Conservation (phyloP, 2,113 vertebrate species). For the Heptranchias perlo region DNA sequence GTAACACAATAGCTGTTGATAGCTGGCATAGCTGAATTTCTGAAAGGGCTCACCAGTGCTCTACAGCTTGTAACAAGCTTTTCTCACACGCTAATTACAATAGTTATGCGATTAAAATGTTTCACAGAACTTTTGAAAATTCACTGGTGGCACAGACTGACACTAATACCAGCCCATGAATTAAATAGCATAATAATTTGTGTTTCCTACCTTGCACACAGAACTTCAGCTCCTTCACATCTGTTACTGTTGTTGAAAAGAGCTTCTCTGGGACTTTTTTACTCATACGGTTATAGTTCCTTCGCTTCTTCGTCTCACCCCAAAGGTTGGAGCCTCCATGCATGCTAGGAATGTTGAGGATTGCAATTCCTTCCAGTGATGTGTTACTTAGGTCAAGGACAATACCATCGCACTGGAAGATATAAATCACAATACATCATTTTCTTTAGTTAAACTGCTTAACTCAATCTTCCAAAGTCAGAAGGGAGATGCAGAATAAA, state of each 20-base stretch:
- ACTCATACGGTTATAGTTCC: constrained; percentile 77
- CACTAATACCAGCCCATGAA: background rate
- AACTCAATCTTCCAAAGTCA: background rate
- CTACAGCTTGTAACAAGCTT: background rate
- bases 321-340: constrained; percentile 92
- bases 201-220: constrained; percentile 74
- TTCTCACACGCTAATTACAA: background rate
- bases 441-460: background rate
- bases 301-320: constrained; percentile 84
- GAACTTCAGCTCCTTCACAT: constrained; percentile 85
- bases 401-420: constrained; percentile 76
- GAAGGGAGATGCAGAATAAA: background rate
- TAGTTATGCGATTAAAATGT: background rate
- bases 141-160: background rate
- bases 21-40: background rate
- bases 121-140: background rate
- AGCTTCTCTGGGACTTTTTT: constrained; percentile 66
- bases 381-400: constrained; percentile 79
- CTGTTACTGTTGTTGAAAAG: constrained; percentile 62
- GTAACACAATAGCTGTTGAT: background rate
- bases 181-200: background rate
- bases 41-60: background rate
- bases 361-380: constrained; percentile 81
- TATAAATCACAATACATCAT: background rate
- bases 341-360: constrained; percentile 97